phyloP scores from a whole-genome alignment of 1,140 invertebrate species.

The Pectinophora gossypiella region DNA sequence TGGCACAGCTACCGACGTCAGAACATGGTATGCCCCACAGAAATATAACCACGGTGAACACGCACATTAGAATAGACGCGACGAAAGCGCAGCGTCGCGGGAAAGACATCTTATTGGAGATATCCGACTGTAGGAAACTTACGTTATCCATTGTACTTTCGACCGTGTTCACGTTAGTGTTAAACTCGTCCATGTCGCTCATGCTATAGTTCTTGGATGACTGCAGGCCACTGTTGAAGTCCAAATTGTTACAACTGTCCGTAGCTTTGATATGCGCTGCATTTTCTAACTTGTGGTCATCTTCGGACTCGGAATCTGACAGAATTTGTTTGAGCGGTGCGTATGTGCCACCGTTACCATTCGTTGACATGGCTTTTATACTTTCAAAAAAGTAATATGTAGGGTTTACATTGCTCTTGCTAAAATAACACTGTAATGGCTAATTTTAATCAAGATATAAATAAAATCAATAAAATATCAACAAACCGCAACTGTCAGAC shows the following conservation, averaged over 20 bases:
- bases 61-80: conserved; percentile 81
- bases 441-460: not conserved
- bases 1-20: conserved; percentile 78
- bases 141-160: conserved; percentile 72
- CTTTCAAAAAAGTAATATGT: not conserved
- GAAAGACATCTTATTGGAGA: conserved; percentile 77
- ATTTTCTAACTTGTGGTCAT: conserved; percentile 74
- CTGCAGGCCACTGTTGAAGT: conserved; percentile 73
- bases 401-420: conserved; percentile 6
- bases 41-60: conserved; percentile 83
- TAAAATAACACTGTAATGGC: not conserved
- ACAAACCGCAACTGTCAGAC: no score
- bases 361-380: conserved; percentile 56
- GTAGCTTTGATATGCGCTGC: conserved; percentile 48
- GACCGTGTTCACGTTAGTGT: conserved; percentile 74
- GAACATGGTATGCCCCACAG: conserved; percentile 85
- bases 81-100: conserved; percentile 80
- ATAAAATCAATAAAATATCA: not conserved
- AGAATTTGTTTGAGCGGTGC: conserved; percentile 83
- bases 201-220: conserved; percentile 62
- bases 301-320: conserved; percentile 84
- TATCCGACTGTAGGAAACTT: conserved; percentile 74
- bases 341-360: conserved; percentile 78
- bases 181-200: conserved; percentile 66
- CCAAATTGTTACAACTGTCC: conserved; percentile 73